Base-by-base conservation (phyloP, 23 tunicate species). In the Styela clava region DNA sequence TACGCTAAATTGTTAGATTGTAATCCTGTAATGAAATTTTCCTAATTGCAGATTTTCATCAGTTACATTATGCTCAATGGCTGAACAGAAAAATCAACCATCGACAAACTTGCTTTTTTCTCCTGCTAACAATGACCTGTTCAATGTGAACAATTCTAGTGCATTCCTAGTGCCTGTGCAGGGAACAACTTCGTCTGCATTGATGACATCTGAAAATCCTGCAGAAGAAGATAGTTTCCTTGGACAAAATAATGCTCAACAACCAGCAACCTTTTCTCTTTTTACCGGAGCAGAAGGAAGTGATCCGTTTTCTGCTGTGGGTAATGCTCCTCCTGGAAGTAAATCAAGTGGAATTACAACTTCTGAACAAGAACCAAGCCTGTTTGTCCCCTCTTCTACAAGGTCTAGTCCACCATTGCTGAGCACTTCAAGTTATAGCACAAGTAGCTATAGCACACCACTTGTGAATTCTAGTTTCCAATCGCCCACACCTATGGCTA, bases 141-240 rank as follows among this genome's bases (percentile, higher is more conserved):
- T 87, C 26, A 73, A 74, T 34, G 74, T 83, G 24, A 62, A 78
- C 2, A 44, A 44, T 0, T 70, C 84, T 0, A 92, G 74, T 73
- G 81, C 97, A 2, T 31, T 92, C 31, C 79, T 92, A 35, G 87
- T 92, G 92, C 97, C 97, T 1, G 97, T 92, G 16, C 85, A 87
- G 73, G 88, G 84, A 68, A 86, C 90, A 64, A 26, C 85, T 18
- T 64, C 88, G 2, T 78, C 97, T 0, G 73, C 73, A 0, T 79
- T 79, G 36, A 63, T 79, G 77, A 76, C 33, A 34, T 33, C 80
- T 74, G 95, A 85, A 29, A 85, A 74, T 24, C 85, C 79, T 31
- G 86, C 72, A 31, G 89, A 89, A 67, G 89, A 84, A 68, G 95
- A 52, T 33, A 85, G 74, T 81, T 81, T 89, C 63, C 65, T 85